Base-by-base conservation (phyloP, 2,888 invertebrate genomes). In the Brachyptera putata region DNA sequence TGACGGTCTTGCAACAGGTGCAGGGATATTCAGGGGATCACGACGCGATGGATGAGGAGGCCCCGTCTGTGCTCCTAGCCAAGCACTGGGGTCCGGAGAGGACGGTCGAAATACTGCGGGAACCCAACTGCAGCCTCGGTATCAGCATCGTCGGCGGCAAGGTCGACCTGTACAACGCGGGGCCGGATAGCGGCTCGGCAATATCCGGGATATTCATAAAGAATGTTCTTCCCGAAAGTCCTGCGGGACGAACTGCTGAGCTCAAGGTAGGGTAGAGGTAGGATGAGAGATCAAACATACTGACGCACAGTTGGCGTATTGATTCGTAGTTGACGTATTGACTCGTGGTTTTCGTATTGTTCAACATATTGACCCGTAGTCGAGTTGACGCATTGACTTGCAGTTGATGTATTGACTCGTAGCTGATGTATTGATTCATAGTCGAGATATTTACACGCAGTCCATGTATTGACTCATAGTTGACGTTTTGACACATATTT, bases 181-280 rank as follows among this genome's bases (percentile, higher is more conserved):
- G 81, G 64, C 81, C 85, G 58, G 83, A 85, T 66, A 84, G 85
- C 65, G 87, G 87, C 58, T 84, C 80, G 63, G 80, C 81, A 53
- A 84, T 96, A 66, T 87, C 94, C 60, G 98, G 98, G 4, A 97
- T 99, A 71, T 99, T 99, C 75, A 94, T 99, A 72, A 98, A 98
- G 76, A 94, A 95, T 70, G 96, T 99, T 0, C 85, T 96, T 13
- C 85, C 92, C 1, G 87, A 92, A 64, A 95, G 95, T 76, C 96
- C 98, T 0, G 99, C 98, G 0, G 95, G 94, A 53, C 81, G 84
- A 68, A 87, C 91, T 65, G 94, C 90, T n/a, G 85, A 89, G 68
- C 76, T 93, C 43, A 89, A 90, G 80, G 92, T 91, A 75, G 76
- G 71, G 5, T 41, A n/a, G n/a, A n/a, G n/a, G n/a, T n/a, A n/a